phyloP scores from a whole-genome alignment of 2,797 vertebrate genomes.

The Psittacula derbiana region DNA sequence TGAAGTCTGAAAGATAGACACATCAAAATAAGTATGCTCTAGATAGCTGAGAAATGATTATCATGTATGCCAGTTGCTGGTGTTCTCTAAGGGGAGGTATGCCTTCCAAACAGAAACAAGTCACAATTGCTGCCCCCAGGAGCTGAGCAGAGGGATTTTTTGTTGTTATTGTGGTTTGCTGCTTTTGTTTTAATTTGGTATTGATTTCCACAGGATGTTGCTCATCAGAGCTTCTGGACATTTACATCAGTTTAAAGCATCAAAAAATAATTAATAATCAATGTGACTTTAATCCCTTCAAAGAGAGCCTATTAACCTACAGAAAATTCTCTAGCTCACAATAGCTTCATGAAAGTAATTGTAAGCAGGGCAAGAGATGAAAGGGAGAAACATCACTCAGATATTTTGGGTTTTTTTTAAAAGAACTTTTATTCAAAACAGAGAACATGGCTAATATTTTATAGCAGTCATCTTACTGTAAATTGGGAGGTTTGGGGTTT shows the following conservation, averaged over 20 bases:
- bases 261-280: slow-evolving; percentile 60
- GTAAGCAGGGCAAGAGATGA: slow-evolving; percentile 4
- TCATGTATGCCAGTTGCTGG: neutral
- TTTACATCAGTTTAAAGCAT: slow-evolving; percentile 37
- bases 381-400: neutral
- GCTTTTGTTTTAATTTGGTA: neutral
- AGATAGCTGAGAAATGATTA: slow-evolving; percentile 12
- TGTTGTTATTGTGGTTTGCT: neutral
- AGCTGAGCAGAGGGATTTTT: neutral
- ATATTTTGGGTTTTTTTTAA: neutral
- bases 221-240: slow-evolving; percentile 14
- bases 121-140: neutral
- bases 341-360: neutral
- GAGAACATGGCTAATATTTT: neutral
- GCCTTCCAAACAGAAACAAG: neutral
- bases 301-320: slow-evolving; percentile 29
- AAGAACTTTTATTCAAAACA: neutral
- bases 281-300: slow-evolving; percentile 46
- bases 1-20: slow-evolving; percentile 42
- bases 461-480: neutral
- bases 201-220: slow-evolving; percentile 36
- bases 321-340: neutral
- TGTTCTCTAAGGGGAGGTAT: neutral
- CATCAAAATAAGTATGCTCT: slow-evolving; percentile 43
- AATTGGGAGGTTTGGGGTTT: neutral